Evolutionary conservation across 2,113 vertebrate genomes (phyloP).

Genomic region (Scortum barcoo): DNA sequence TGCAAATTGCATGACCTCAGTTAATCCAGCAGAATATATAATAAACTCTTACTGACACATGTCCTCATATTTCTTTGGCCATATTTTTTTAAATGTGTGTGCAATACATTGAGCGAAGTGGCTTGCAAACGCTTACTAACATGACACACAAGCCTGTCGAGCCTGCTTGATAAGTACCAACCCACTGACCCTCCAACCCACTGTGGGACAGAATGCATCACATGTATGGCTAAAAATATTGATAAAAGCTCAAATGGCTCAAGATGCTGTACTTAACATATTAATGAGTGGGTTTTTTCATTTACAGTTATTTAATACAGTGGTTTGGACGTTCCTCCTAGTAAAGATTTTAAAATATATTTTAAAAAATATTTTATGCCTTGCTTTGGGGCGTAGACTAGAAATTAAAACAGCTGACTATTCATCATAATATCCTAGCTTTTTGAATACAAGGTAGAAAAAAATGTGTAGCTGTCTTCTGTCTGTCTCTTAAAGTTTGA

Average conservation of each 20-base stretch:
- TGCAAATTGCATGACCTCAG: background rate
- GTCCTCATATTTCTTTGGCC: background rate
- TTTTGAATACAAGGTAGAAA: background rate
- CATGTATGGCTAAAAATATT: background rate
- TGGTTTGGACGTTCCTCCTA: background rate
- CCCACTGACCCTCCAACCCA: no score
- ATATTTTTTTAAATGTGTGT: background rate
- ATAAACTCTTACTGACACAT: background rate
- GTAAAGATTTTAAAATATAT: background rate
- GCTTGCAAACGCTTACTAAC: background rate
- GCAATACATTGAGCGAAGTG: background rate
- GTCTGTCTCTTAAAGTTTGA: constrained; percentile 36
- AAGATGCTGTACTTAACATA: background rate
- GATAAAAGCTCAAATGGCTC: background rate
- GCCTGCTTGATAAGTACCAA: background rate
- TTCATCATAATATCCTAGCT: background rate
- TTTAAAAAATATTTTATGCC: background rate
- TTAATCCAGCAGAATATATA: background rate
- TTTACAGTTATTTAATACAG: background rate
- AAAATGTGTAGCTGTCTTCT: background rate
- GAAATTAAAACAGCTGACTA: background rate
- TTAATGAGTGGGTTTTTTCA: constrained; percentile 7
- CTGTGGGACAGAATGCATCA: background rate
- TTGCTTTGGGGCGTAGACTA: background rate
- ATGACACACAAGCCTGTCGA: no score